Conservation (phyloP, 1,140 invertebrate genomes). For the Calephelis virginiensis region DNA sequence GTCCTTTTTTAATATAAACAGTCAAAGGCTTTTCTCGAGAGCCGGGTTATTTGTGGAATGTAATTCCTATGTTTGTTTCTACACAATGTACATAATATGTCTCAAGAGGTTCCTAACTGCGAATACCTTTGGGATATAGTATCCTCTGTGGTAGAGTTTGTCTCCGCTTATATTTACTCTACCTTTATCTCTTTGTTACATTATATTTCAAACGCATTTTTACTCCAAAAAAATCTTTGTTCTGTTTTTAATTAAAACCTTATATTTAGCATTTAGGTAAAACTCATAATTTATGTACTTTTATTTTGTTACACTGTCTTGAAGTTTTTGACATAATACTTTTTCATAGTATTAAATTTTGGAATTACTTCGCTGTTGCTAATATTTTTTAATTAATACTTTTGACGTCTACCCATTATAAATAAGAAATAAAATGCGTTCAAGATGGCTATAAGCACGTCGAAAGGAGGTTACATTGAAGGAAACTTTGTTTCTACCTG, state of each 20-base stretch:
- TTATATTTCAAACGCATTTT: conserved; percentile 3
- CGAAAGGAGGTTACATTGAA: too few species aligned
- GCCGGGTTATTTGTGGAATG: background rate
- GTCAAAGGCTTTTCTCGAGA: background rate
- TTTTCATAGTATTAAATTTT: too few species aligned
- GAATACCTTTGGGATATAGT: background rate
- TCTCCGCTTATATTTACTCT: conserved; percentile 9
- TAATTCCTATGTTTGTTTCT: conserved; percentile 10
- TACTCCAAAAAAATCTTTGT: background rate
- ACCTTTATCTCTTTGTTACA: conserved; percentile 9
- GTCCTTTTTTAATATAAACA: conserved; percentile 2
- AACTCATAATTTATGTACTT: too few species aligned
- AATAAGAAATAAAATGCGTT: too few species aligned
- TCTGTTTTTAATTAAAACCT: background rate
- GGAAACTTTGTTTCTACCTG: too few species aligned
- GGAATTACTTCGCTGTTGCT: too few species aligned
- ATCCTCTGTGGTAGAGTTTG: background rate
- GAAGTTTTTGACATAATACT: too few species aligned
- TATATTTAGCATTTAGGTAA: background rate
- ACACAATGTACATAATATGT: conserved; percentile 6
- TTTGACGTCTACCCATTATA: too few species aligned
- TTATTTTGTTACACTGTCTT: too few species aligned
- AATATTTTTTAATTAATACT: too few species aligned
- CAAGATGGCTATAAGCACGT: too few species aligned
- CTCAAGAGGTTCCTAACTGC: background rate